Evolutionary conservation across 37 sponge, comb jelly and placozoan genomes (phyloP), one percentile per base, ranked within the genome.

Genomic region (Theonella swinhoei): DNA sequence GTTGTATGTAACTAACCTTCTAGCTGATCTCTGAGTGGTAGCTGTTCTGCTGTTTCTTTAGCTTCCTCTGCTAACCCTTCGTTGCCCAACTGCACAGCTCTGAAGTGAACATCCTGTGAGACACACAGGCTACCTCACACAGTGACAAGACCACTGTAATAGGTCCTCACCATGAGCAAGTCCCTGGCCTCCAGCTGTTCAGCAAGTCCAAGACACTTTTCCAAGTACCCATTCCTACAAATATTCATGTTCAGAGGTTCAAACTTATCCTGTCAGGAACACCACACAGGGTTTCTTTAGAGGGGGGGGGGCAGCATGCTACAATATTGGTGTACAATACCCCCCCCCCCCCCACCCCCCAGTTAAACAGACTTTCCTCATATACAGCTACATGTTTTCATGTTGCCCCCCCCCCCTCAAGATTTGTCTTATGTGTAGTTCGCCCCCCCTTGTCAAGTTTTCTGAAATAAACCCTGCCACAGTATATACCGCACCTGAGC

Each of bases 131-230:
- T 29, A 67, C 11, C 25, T 67, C 8, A 29, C 31, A 67, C 11
- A 29, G 31, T 11, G 11, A n/a, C 23, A 67, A 23, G 25, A n/a
- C 11, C 23, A 67, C 68, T 23, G 11, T 67, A 9, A 9, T n/a
- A 17, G 54, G 54, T 47, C 23, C 84, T 39, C 30, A 88, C 93
- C 93, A 92, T 93, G 22, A 89, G 82, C 0, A 88, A 42, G 75
- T 93, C 93, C 39, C 62, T 89, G 34, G 79, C 82, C 3, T 42
- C 64, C 8, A 93, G 36, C 5, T 86, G 79, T 41, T 61, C 82
- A 35, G 93, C 93, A 23, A 89, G 23, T 28, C 62, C 43, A 59
- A 73, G 76, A 7, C 89, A 89, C 66, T 86, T 93, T 68, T 89
- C 87, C 40, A 89, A 77, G 26, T 74, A 34, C 59, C 69, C 22